These are phyloP conservation scores for Prosopocoilus inquinatus DNA, from an alignment of 2,888 invertebrate genomes.

Conservation along the genomic window DNA sequence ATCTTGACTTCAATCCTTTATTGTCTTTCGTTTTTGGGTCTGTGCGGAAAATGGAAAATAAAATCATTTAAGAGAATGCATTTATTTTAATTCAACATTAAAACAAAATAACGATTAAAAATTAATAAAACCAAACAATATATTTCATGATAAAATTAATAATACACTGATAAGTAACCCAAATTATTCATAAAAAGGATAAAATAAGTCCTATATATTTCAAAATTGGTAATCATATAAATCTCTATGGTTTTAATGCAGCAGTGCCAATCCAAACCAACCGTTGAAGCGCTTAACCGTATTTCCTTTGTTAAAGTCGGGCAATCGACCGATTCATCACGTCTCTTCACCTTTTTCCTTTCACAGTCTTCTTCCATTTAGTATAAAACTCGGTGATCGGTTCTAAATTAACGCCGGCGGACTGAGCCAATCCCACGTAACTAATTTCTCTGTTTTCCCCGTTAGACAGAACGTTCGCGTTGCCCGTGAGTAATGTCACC, in stretches of 20 bases:
- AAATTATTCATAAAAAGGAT: constrained; percentile 7
- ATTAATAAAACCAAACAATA: constrained; percentile 10
- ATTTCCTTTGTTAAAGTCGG: neutral
- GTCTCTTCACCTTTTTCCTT: constrained; percentile 61
- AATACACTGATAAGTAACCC: constrained; percentile 8
- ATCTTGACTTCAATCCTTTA: too few species aligned
- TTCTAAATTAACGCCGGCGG: constrained; percentile 79
- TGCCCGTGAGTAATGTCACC: constrained; percentile 77
- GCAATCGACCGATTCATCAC: neutral
- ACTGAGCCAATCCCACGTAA: constrained; percentile 72
- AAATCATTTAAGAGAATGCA: neutral
- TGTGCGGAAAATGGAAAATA: neutral
- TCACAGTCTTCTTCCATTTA: constrained; percentile 77
- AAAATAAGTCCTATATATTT: constrained; percentile 8
- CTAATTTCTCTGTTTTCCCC: constrained; percentile 66
- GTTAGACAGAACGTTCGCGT: constrained; percentile 36
- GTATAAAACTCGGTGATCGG: constrained; percentile 79
- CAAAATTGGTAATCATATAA: neutral
- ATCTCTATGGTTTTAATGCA: neutral
- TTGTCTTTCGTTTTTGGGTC: too few species aligned
- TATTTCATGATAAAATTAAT: constrained; percentile 12
- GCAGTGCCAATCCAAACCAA: neutral
- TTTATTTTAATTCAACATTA: constrained; percentile 13
- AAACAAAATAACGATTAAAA: constrained; percentile 11
- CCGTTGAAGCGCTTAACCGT: neutral